These are phyloP conservation scores for Cyanoliseus patagonus DNA, from an alignment of 2,113 vertebrate genomes.

Conservation along the genomic window DNA sequence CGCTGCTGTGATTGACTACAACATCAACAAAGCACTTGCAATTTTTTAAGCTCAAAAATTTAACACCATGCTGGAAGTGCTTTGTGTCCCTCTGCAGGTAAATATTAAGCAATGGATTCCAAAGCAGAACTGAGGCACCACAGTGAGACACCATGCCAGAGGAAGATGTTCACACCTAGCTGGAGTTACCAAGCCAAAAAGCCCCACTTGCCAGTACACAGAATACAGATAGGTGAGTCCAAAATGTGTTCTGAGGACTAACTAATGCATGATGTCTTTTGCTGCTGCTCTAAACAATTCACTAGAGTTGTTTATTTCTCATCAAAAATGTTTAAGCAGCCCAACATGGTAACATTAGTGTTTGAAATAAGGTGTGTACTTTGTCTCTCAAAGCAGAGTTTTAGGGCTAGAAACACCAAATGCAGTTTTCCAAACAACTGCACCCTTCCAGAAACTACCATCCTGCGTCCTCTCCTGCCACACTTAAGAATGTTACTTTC, in stretches of 20 bases:
- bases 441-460: not conserved
- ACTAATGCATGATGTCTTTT: not conserved
- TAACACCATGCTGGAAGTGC: not conserved
- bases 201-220: not conserved
- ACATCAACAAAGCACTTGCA: not conserved
- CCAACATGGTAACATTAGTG: rapidly evolving
- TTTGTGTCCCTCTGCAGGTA: not conserved
- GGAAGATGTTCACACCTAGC: not conserved
- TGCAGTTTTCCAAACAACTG: not conserved
- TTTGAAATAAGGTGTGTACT: not conserved
- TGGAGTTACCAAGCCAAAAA: not conserved
- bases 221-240: not conserved
- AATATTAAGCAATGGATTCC: not conserved
- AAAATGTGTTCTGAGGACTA: not conserved
- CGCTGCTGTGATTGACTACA: not conserved
- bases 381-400: not conserved
- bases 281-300: not conserved
- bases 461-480: not conserved
- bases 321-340: not conserved
- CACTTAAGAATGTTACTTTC: not conserved
- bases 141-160: not conserved
- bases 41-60: not conserved
- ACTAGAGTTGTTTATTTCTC: not conserved
- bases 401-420: not conserved
- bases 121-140: not conserved